phyloP scores from a whole-genome alignment of 2,888 invertebrate genomes.

The Allygus modestus region DNA sequence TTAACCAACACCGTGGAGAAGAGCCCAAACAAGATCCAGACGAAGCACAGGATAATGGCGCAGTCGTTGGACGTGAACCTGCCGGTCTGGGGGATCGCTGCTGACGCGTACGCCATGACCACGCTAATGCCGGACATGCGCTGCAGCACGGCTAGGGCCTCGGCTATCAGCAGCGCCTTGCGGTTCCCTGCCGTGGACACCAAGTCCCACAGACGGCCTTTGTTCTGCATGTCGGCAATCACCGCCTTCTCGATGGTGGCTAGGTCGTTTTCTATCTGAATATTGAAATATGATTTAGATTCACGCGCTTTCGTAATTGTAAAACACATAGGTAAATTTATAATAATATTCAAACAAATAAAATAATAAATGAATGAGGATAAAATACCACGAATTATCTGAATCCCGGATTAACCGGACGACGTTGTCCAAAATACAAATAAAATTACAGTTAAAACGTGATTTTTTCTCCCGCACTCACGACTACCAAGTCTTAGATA shows the following conservation, averaged over 20 bases:
- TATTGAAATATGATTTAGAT: no score
- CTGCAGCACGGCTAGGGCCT: conserved; percentile 79
- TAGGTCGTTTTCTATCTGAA: conserved; percentile 69
- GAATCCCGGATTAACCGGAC: no score
- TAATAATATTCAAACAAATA: no score
- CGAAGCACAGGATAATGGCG: conserved; percentile 79
- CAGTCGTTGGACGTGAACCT: conserved; percentile 77
- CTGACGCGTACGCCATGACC: conserved; percentile 81
- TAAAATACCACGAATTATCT: no score
- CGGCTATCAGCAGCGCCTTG: conserved; percentile 80
- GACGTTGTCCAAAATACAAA: no score
- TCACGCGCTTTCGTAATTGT: no score
- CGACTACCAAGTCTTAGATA: no score
- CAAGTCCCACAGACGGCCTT: conserved; percentile 77
- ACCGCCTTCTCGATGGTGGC: conserved; percentile 72
- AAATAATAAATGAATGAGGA: no score
- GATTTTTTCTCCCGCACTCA: no score
- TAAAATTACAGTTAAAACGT: no score
- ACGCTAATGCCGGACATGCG: conserved; percentile 83
- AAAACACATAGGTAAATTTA: no score
- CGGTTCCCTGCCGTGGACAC: conserved; percentile 78
- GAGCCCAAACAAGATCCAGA: conserved; percentile 79
- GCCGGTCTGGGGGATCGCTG: conserved; percentile 78
- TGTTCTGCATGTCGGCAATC: conserved; percentile 74
- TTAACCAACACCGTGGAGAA: conserved; percentile 80